A percentile compares a stretch with the other conserved stretches of the same genome.
Evolutionary conservation across 2,888 invertebrate genomes (phyloP).

Genomic region (Acanthosepion esculentum): DNA sequence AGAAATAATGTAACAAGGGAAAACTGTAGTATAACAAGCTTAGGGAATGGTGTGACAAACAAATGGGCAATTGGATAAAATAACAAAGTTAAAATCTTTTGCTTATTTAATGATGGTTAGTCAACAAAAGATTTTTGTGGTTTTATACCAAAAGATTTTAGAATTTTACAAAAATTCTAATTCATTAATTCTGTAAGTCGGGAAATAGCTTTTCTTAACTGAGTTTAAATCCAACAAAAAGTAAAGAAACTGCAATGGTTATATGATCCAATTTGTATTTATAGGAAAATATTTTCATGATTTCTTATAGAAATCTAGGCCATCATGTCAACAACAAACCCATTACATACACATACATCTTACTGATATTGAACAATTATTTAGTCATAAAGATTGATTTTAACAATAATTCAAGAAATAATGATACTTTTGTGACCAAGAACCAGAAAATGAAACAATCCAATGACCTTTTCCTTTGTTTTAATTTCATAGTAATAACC

Average conservation of each 20-base stretch:
- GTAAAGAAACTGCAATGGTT: no score
- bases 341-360: not conserved
- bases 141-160: not conserved
- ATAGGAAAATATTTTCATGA: not conserved
- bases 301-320: not conserved
- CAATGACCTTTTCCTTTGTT: not conserved
- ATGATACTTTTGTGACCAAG: not conserved
- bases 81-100: not conserved
- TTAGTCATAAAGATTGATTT: conserved; percentile 37
- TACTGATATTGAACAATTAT: not conserved
- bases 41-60: conserved; percentile 12
- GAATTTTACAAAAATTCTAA: not conserved
- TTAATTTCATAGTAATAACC: not conserved
- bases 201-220: not conserved
- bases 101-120: conserved; percentile 33
- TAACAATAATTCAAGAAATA: conserved; percentile 42
- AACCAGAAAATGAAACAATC: conserved; percentile 40
- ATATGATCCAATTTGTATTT: no score
- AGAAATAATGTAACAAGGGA: not conserved
- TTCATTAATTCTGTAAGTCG: not conserved
- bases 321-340: not conserved
- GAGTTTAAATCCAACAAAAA: not conserved
- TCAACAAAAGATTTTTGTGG: conserved; percentile 2
- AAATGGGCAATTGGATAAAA: not conserved
- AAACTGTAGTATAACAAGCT: not conserved